These are phyloP conservation scores for Pimpla rufipes DNA, from an alignment of 2,888 invertebrate species.

Conservation along the genomic window DNA sequence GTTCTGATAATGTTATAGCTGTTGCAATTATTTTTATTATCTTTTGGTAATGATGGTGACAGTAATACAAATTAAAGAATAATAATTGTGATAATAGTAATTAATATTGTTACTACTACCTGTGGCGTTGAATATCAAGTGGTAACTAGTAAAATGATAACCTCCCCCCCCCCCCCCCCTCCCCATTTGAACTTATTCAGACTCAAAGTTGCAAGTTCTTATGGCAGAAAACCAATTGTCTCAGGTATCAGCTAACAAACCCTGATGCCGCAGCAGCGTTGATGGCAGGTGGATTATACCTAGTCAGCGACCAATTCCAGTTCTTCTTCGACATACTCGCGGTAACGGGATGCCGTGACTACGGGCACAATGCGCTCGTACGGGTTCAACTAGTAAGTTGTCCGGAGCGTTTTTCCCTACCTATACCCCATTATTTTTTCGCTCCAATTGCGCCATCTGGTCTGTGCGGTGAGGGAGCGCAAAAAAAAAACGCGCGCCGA, in stretches of 20 bases:
- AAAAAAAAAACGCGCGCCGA: slow-evolving; percentile 23
- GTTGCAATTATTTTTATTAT: too few species aligned
- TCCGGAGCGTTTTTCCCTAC: not conserved
- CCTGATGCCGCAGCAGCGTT: not conserved
- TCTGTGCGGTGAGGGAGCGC: not conserved
- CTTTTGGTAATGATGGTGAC: too few species aligned
- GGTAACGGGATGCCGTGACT: not conserved
- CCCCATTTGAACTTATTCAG: slow-evolving; percentile 15
- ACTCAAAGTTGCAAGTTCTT: not conserved
- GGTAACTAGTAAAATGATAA: too few species aligned
- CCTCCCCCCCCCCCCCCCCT: too few species aligned
- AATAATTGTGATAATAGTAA: too few species aligned
- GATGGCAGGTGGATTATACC: slow-evolving; percentile 3
- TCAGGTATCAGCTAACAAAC: not conserved
- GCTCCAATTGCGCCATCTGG: slow-evolving; percentile 40
- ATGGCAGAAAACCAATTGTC: not conserved
- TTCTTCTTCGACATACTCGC: slow-evolving; percentile 13
- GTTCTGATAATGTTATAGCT: too few species aligned
- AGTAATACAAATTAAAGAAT: too few species aligned
- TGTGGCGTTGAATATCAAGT: too few species aligned
- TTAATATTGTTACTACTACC: too few species aligned
- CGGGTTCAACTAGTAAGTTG: not conserved
- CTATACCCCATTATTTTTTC: slow-evolving; percentile 51
- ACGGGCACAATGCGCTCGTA: too few species aligned
- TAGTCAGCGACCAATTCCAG: not conserved